phyloP scores from a whole-genome alignment of 2,888 invertebrate species.

The Lacanobia oleracea region DNA sequence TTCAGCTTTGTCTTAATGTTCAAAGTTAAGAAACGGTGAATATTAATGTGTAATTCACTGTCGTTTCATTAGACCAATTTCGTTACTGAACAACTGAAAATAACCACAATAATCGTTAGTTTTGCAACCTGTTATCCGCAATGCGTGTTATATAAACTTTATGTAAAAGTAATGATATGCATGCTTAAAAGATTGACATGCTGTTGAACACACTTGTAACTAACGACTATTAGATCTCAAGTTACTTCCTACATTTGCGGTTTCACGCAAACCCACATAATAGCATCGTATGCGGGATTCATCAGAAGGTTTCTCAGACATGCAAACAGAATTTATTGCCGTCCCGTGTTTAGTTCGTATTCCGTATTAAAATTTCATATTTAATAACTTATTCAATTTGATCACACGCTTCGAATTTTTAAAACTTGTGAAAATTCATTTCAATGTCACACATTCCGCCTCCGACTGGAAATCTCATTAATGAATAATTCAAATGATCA shows the following conservation, averaged over 20 bases:
- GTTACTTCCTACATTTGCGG: slow-evolving; percentile 79
- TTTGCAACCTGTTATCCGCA: slow-evolving; percentile 34
- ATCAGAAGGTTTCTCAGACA: slow-evolving; percentile 50
- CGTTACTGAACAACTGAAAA: slow-evolving; percentile 16
- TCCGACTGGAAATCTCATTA: slow-evolving; percentile 34
- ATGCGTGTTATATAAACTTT: slow-evolving; percentile 38
- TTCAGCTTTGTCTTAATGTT: not conserved
- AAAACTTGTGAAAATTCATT: slow-evolving; percentile 58
- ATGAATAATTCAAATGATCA: slow-evolving; percentile 51
- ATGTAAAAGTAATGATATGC: slow-evolving; percentile 17
- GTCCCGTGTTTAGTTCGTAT: slow-evolving; percentile 28
- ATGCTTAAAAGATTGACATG: slow-evolving; percentile 44
- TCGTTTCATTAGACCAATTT: slow-evolving; percentile 5
- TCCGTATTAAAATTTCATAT: slow-evolving; percentile 38
- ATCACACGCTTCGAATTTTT: slow-evolving; percentile 25
- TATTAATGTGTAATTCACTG: not conserved
- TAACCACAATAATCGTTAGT: slow-evolving; percentile 19
- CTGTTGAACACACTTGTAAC: slow-evolving; percentile 59
- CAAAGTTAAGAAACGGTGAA: slow-evolving; percentile 14
- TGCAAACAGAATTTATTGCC: slow-evolving; percentile 48
- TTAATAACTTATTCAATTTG: slow-evolving; percentile 44
- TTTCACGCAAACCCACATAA: slow-evolving; percentile 67
- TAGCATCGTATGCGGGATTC: slow-evolving; percentile 63
- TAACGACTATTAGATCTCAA: slow-evolving; percentile 70
- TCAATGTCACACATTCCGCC: slow-evolving; percentile 32